Evolutionary conservation across 2,888 invertebrate species (phyloP), one percentile per base, ranked within the genome.

Genomic region (Branchellion lobata): DNA sequence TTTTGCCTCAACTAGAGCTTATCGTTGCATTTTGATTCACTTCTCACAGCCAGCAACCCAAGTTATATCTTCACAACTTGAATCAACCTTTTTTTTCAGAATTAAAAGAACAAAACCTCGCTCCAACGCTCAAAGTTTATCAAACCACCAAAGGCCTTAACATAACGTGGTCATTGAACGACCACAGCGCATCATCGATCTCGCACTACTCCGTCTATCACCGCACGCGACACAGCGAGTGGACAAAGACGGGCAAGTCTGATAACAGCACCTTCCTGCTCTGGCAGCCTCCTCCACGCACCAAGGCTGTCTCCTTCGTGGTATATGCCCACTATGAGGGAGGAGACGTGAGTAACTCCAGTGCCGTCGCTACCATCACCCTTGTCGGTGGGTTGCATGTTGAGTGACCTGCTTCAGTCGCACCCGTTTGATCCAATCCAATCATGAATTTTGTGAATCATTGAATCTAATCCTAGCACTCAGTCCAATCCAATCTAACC

Each of bases 111-210:
- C 21, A 57, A 8, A n/a, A 3, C 61, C 3, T 57, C 24, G 24
- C 61, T 8, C 61, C 61, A n/a, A 57, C 61, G 61, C 61, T 57
- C 61, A 57, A 57, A 57, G 24, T 57, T n/a, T 24, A 3, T n/a
- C 5, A 57, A n/a, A 24, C 14, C 61, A 24, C 61, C 3, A 3
- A 18, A 14, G 61, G 61, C 61, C 61, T 57, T n/a, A 57, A 57
- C 61, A 57, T 57, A 5, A 57, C 14, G 8, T 57, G 61, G 61
- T 57, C 61, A 14, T n/a, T 57, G 3, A 24, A 18, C 61, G 61
- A 57, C 8, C 14, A 8, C 3, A 14, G 11, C 5, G 61, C 21
- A 3, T 24, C 61, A 14, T 24, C 3, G 11, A 57, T 57, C 24
- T 57, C 61, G n/a, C 61, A 57, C 24, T 57, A 57, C 24, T 8